Evolutionary conservation across 1,140 invertebrate genomes (phyloP).

Genomic region (Papilio polytes): DNA sequence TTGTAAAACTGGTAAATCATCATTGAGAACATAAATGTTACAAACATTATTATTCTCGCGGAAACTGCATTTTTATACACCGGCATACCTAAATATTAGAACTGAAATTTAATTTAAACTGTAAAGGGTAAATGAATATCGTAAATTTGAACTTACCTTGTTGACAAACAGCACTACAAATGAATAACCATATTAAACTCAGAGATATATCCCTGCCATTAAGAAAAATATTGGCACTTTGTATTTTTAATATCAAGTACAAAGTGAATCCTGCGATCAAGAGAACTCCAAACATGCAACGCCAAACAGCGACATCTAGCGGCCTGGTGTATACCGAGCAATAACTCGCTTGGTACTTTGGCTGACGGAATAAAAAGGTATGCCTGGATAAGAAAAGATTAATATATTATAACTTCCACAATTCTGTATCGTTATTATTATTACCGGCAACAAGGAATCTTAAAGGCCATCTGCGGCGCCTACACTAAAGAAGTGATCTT

Average conservation of each 20-base stretch:
- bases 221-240: conserved; percentile 37
- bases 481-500: too few relatives aligned
- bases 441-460: too few relatives aligned
- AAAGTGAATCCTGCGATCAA: conserved; percentile 43
- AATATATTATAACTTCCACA: too few relatives aligned
- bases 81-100: conserved; percentile 69
- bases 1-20: conserved; percentile 89
- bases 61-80: conserved; percentile 81
- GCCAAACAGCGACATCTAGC: conserved; percentile 83
- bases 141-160: conserved; percentile 76
- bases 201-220: conserved; percentile 52
- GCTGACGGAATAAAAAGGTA: conserved; percentile 86
- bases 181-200: conserved; percentile 67
- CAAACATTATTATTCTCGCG: conserved; percentile 86
- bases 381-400: conserved; percentile 70
- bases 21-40: conserved; percentile 86
- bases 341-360: conserved; percentile 82
- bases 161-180: conserved; percentile 78
- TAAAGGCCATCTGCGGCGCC: too few relatives aligned
- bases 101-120: too few relatives aligned
- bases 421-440: too few relatives aligned
- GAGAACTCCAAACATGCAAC: conserved; percentile 68
- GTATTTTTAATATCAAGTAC: conserved; percentile 55
- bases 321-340: conserved; percentile 85
- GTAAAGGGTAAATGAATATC: not conserved